Conservation (phyloP, 2,113 vertebrate genomes). For the Passer domesticus region DNA sequence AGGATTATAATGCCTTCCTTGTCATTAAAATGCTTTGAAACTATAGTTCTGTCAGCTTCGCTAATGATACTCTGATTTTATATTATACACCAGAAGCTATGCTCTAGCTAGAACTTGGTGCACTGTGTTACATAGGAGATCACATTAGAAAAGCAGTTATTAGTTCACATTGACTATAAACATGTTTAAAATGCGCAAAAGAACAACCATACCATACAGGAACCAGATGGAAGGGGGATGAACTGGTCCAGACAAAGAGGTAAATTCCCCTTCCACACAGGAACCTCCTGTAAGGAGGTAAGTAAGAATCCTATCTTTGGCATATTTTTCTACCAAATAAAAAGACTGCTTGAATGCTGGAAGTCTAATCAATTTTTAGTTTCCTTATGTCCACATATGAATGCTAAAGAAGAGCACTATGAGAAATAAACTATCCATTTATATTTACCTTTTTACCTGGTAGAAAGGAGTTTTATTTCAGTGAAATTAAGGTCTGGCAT, state of each 20-base stretch:
- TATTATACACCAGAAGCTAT: constrained; percentile 10
- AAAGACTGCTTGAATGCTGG: neutral
- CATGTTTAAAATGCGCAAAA: neutral
- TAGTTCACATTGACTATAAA: neutral
- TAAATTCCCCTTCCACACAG: neutral
- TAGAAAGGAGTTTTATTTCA: neutral
- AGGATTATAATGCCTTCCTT: constrained; percentile 23
- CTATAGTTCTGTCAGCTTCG: constrained; percentile 4
- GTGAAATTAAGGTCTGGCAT: neutral
- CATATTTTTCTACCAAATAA: neutral
- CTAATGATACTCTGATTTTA: constrained; percentile 15
- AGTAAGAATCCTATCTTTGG: neutral
- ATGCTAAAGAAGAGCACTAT: neutral
- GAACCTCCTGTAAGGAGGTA: neutral
- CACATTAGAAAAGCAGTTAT: neutral
- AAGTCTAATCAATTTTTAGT: neutral
- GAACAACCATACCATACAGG: neutral
- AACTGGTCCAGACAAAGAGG: neutral
- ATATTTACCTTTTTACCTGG: neutral
- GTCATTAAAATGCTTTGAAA: constrained; percentile 56
- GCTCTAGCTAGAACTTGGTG: neutral
- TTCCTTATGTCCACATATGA: neutral
- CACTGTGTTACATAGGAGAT: neutral
- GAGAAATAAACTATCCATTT: neutral
- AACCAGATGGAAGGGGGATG: neutral